Evolutionary conservation across 1,140 invertebrate genomes (phyloP).

Genomic region (Berghia stephanieae): DNA sequence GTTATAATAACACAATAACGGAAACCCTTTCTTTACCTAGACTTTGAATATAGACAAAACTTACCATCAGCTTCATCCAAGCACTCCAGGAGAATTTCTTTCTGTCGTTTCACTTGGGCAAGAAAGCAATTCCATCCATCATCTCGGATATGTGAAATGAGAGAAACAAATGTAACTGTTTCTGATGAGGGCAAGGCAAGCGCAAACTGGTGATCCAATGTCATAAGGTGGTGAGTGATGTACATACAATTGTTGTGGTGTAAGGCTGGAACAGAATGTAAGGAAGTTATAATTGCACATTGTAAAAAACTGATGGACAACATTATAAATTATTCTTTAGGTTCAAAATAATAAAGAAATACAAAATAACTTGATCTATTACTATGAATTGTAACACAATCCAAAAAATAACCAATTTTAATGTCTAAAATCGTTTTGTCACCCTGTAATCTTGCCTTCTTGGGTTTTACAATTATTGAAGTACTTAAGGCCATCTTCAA

Average conservation of each 20-base stretch:
- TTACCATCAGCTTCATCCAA: slow-evolving; percentile 73
- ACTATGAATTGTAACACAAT: no score
- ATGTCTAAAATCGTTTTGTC: no score
- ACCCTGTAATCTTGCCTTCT: no score
- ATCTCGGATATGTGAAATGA: slow-evolving; percentile 74
- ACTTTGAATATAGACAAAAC: no score
- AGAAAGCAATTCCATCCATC: slow-evolving; percentile 77
- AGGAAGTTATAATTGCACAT: slow-evolving; percentile 13
- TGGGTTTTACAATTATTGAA: no score
- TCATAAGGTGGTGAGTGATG: slow-evolving; percentile 79
- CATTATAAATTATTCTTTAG: background rate
- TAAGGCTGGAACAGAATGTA: slow-evolving; percentile 74
- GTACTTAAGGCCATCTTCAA: no score
- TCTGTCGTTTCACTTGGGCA: slow-evolving; percentile 78
- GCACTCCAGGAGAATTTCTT: slow-evolving; percentile 77
- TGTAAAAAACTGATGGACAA: slow-evolving; percentile 5
- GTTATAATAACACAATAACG: background rate
- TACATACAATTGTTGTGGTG: slow-evolving; percentile 95
- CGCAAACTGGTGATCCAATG: slow-evolving; percentile 72
- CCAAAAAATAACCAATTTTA: no score
- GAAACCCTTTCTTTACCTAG: no score
- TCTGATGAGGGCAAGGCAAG: slow-evolving; percentile 67
- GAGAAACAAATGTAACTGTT: slow-evolving; percentile 71
- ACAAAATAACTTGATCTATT: no score
- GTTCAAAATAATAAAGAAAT: no score